These are phyloP conservation scores for Drosophila sordidapex DNA, from an alignment of 2,888 invertebrate genomes.

Conservation along the genomic window DNA sequence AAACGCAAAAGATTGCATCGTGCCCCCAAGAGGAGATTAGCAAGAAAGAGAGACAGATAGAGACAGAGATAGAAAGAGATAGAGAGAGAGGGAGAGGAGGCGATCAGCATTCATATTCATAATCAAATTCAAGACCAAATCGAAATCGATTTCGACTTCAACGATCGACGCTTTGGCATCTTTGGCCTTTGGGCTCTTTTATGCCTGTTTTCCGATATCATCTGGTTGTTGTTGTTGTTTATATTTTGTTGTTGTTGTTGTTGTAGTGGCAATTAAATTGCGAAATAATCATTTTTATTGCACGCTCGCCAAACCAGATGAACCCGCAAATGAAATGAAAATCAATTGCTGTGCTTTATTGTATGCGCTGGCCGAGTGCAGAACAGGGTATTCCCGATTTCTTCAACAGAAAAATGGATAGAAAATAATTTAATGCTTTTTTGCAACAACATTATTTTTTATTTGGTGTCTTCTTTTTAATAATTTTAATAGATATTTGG, in stretches of 20 bases:
- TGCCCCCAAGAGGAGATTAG: slow-evolving; percentile 27
- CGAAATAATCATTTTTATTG: slow-evolving; percentile 75
- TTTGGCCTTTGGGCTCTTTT: slow-evolving; percentile 61
- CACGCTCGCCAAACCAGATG: slow-evolving; percentile 42
- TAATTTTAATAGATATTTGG: too few relatives aligned
- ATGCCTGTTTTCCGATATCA: slow-evolving; percentile 37
- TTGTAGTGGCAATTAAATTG: slow-evolving; percentile 72
- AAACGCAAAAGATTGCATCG: slow-evolving; percentile 69
- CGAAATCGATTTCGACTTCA: slow-evolving; percentile 71
- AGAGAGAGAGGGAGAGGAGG: neutral
- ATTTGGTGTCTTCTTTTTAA: neutral
- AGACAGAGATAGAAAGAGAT: neutral
- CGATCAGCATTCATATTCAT: slow-evolving; percentile 35
- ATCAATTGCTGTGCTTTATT: slow-evolving; percentile 54
- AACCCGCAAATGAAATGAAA: slow-evolving; percentile 70
- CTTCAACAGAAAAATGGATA: neutral
- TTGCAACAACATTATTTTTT: neutral
- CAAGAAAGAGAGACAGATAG: neutral
- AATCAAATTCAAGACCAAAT: slow-evolving; percentile 75
- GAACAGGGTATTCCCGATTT: neutral
- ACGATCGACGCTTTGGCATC: slow-evolving; percentile 23
- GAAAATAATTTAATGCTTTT: fast-evolving
- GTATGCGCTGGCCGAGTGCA: neutral
- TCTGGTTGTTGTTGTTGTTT: slow-evolving; percentile 4
- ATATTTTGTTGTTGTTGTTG: neutral